Base-by-base conservation (phyloP, 2,888 invertebrate genomes). In the Epinotia bilunana region DNA sequence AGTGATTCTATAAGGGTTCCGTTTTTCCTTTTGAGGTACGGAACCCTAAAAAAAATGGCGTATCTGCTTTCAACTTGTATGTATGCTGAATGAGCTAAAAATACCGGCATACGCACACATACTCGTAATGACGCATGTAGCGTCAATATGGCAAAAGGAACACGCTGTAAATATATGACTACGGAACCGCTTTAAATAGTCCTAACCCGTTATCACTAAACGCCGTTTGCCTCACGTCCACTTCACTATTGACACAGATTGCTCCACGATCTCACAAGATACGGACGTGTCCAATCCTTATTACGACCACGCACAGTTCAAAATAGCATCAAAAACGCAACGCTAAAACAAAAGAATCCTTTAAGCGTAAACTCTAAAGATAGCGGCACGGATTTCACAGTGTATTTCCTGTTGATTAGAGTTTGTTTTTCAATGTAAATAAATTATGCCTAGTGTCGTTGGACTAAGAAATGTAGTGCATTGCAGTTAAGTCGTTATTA, bases 171-270 rank as follows among this genome's bases (percentile, higher is more conserved):
- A 7, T 65, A 16, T 55, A 7, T 67, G 55, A 33, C 33, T n/a
- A 3, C 7, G 13, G 18, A 49, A 62, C 16, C 49, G 33, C 2
- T 49, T 33, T 11, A 64, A 70, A 63, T 49, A 18, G 20, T 67
- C 58, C 57, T 68, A 20, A 62, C 12, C 33, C 49, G 61, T 57
- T 61, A 67, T 67, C 68, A 43, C 53, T 20, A 16, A 61, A 72
- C 72, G 75, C 61, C 43, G 46, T 9, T 0, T n/a, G 23, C 46
- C 67, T 72, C 75, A 75, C 75, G 75, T 75, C 13, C 60, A 43
- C 53, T 28, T 12, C 62, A 71, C 69, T 70, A 72, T 75, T 75
- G 71, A 74, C 74, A 75, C 75, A 75, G 72, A 61, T 61, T 53
- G 49, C 33, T n/a, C 23, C 58, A 58, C 43, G 55, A 71, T 65